phyloP scores from a whole-genome alignment of 1,140 invertebrate genomes.

The Antheraea pernyi region DNA sequence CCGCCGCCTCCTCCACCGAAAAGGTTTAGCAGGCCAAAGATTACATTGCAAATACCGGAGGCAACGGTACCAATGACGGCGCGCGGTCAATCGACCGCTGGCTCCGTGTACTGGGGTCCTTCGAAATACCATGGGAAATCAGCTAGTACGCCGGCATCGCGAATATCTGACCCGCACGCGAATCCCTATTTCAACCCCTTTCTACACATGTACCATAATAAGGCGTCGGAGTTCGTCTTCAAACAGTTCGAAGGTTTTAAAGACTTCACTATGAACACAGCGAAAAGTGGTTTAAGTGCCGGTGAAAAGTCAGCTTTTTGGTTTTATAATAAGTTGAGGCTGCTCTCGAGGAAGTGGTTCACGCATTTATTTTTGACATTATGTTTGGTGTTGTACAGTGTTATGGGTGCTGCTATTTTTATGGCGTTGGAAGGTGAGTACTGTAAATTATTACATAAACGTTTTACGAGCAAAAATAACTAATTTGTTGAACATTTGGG shows the following conservation, averaged over 20 bases:
- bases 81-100: conserved; percentile 49
- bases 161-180: conserved; percentile 62
- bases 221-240: conserved; percentile 86
- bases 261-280: conserved; percentile 85
- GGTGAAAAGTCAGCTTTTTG: conserved; percentile 91
- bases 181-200: conserved; percentile 79
- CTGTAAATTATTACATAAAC: not conserved
- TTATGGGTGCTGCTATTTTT: conserved; percentile 89
- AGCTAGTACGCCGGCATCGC: conserved; percentile 75
- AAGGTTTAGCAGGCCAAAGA: conserved; percentile 72
- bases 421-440: conserved; percentile 85
- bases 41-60: conserved; percentile 78
- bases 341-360: conserved; percentile 91
- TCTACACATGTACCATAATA: conserved; percentile 81
- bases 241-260: conserved; percentile 87
- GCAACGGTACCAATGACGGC: conserved; percentile 57
- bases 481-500: no score
- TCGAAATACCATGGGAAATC: conserved; percentile 57
- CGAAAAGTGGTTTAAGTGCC: conserved; percentile 88
- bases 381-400: conserved; percentile 87
- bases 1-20: conserved; percentile 61
- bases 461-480: no score
- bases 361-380: conserved; percentile 91
- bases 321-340: conserved; percentile 87
- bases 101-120: conserved; percentile 72